phyloP scores from a whole-genome alignment of 2,888 invertebrate genomes.

The Conomelus anceps region DNA sequence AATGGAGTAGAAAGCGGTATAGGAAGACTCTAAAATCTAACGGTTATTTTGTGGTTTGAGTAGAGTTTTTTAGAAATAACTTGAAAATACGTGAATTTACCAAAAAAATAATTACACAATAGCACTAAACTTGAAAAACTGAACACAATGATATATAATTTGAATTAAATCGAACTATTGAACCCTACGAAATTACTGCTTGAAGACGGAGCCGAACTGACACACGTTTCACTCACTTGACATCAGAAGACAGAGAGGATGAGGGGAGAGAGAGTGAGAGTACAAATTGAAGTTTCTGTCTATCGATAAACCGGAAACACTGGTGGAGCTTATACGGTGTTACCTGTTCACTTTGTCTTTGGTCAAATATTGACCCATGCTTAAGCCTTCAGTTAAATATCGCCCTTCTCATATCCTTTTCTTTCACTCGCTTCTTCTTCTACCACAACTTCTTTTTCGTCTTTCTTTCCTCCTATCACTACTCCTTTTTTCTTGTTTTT shows the following conservation, averaged over 20 bases:
- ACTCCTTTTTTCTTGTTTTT: not conserved
- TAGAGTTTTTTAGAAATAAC: too few relatives aligned
- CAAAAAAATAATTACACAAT: too few relatives aligned
- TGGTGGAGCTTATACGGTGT: not conserved
- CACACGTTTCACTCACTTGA: too few relatives aligned
- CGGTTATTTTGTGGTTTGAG: too few relatives aligned
- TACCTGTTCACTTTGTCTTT: slow-evolving; percentile 4
- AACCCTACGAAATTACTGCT: too few relatives aligned
- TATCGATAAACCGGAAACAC: not conserved
- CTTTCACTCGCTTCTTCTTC: not conserved
- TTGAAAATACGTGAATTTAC: too few relatives aligned
- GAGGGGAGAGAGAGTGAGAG: not conserved
- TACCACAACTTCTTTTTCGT: not conserved
- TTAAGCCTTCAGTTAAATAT: not conserved
- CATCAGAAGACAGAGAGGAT: not conserved
- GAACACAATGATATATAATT: too few relatives aligned
- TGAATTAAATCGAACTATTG: too few relatives aligned
- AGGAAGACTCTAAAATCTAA: too few relatives aligned
- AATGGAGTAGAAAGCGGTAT: too few relatives aligned
- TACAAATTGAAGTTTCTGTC: not conserved
- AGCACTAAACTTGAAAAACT: too few relatives aligned
- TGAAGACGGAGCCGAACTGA: too few relatives aligned
- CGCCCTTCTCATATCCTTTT: not conserved
- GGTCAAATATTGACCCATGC: not conserved
- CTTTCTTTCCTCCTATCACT: not conserved